These are phyloP conservation scores for Rhinogobio ventralis DNA, from an alignment of 2,797 vertebrate genomes.

Conservation along the genomic window DNA sequence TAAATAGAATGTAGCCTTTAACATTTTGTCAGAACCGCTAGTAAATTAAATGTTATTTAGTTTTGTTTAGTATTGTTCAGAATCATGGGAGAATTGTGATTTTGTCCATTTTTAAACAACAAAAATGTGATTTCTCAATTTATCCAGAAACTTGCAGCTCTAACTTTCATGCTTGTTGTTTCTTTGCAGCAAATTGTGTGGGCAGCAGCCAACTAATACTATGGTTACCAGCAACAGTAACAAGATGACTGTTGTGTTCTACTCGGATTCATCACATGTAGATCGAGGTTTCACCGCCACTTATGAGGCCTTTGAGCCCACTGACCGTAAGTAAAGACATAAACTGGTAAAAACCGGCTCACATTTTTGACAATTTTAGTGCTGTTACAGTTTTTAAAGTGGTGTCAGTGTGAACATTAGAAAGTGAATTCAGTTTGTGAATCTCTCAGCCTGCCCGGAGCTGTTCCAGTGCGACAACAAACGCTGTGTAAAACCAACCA, in stretches of 20 bases:
- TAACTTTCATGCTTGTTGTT: constrained; percentile 24
- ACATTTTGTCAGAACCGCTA: background rate
- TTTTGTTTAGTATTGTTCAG: background rate
- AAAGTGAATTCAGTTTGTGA: background rate
- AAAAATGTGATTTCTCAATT: background rate
- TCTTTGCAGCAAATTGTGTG: constrained; percentile 82
- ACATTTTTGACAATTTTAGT: background rate
- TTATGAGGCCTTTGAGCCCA: constrained; percentile 81
- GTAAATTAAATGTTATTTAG: background rate
- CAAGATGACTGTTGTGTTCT: constrained; percentile 79
- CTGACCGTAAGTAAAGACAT: constrained; percentile 83
- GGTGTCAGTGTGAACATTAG: background rate
- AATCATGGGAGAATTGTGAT: background rate
- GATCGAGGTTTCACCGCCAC: constrained; percentile 87
- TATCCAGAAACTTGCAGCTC: background rate
- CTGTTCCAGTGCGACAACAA: constrained; percentile 84
- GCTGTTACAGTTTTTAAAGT: background rate
- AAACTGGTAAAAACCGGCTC: background rate
- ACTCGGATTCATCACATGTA: constrained; percentile 84
- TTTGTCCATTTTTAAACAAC: background rate
- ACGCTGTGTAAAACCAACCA: constrained; percentile 74
- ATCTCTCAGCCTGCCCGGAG: constrained; percentile 84
- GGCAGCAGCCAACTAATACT: constrained; percentile 69
- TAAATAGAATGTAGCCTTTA: background rate
- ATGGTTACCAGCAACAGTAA: constrained; percentile 78